phyloP scores from a whole-genome alignment of 2,888 invertebrate genomes.

The Folsomia manolachei region DNA sequence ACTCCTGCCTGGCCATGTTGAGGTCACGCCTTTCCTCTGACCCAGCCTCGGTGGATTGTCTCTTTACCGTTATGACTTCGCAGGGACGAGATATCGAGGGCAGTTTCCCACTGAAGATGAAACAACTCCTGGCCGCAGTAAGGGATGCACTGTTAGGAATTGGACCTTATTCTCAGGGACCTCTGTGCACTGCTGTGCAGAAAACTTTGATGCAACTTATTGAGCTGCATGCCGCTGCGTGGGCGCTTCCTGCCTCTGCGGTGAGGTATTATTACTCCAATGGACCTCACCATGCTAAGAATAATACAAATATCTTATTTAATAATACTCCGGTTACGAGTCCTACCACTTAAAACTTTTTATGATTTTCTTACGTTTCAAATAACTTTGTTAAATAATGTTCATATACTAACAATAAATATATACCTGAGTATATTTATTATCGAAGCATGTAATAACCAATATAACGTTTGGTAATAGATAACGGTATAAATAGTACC shows the following conservation, averaged over 20 bases:
- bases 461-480: no score
- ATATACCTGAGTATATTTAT: no score
- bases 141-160: constrained; percentile 75
- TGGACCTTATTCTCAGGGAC: constrained; percentile 39
- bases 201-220: constrained; percentile 84
- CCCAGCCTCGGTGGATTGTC: constrained; percentile 64
- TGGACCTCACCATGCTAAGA: neutral
- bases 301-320: neutral
- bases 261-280: constrained; percentile 71
- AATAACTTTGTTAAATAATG: no score
- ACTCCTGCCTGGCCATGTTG: constrained; percentile 85
- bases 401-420: no score
- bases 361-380: neutral
- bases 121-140: constrained; percentile 73
- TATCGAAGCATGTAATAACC: no score
- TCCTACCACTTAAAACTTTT: neutral
- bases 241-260: constrained; percentile 85
- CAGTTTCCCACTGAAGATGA: constrained; percentile 76
- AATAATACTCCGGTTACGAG: neutral
- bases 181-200: constrained; percentile 66
- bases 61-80: constrained; percentile 83
- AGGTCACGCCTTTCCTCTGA: constrained; percentile 58
- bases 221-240: constrained; percentile 83
- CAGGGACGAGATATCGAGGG: constrained; percentile 82
- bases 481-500: no score